Conservation (phyloP, 2,888 invertebrate species). For the Thymelicus acteon region DNA sequence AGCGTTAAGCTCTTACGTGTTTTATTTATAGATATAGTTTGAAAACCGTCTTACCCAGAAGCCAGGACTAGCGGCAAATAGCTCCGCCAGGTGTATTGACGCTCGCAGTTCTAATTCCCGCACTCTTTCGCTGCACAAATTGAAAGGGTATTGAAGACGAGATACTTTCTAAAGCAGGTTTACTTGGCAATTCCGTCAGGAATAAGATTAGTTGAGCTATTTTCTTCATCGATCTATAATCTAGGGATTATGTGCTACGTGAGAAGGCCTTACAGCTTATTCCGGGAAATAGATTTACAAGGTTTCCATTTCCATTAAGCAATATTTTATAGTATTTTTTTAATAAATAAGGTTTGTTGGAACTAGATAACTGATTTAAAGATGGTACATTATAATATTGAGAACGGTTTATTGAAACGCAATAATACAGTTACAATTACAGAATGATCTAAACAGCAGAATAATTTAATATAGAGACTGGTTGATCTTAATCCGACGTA, state of each 20-base stretch:
- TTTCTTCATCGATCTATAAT: background rate
- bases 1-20: too few relatives aligned
- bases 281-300: too few relatives aligned
- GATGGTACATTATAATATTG: too few relatives aligned
- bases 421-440: too few relatives aligned
- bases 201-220: background rate
- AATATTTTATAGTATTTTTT: too few relatives aligned
- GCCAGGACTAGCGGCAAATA: slow-evolving; percentile 26
- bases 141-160: slow-evolving; percentile 39
- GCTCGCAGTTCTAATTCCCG: slow-evolving; percentile 45
- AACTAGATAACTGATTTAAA: too few relatives aligned
- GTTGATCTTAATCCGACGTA: too few relatives aligned
- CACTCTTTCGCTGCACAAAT: slow-evolving; percentile 38
- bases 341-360: too few relatives aligned
- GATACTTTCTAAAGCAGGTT: slow-evolving; percentile 22
- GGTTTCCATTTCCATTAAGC: too few relatives aligned
- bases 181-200: slow-evolving; percentile 5
- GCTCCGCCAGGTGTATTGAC: slow-evolving; percentile 48
- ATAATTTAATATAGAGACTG: too few relatives aligned
- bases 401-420: too few relatives aligned
- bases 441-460: too few relatives aligned
- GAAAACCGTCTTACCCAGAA: background rate
- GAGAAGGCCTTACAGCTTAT: background rate
- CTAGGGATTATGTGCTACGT: background rate
- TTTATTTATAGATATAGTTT: background rate